Evolutionary conservation across 2,797 vertebrate species (phyloP).

Genomic region (Rhinatrema bivittatum): DNA sequence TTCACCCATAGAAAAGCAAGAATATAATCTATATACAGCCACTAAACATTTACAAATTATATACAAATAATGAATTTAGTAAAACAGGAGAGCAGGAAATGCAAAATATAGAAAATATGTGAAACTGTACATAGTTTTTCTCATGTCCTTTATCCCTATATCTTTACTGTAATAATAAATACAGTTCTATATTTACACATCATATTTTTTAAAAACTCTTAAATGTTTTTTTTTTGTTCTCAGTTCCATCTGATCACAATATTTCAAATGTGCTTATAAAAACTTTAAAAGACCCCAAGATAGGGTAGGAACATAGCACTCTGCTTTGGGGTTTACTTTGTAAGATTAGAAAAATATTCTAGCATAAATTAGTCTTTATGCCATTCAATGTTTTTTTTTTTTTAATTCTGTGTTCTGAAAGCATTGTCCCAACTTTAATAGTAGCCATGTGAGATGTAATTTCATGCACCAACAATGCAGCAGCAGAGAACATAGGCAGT

Average conservation of each 20-base stretch:
- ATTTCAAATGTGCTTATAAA: constrained; percentile 63
- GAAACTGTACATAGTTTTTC: constrained; percentile 58
- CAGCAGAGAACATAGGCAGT: constrained; percentile 36
- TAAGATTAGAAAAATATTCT: constrained; percentile 32
- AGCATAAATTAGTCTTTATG: constrained; percentile 31
- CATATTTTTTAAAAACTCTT: constrained; percentile 56
- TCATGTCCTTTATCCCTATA: constrained; percentile 43
- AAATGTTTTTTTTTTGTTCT: constrained; percentile 56
- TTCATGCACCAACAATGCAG: constrained; percentile 35
- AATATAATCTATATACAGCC: constrained; percentile 64
- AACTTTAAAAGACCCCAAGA: constrained; percentile 41
- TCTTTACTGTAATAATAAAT: constrained; percentile 68
- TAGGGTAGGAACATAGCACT: too few relatives aligned
- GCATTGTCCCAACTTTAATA: constrained; percentile 44
- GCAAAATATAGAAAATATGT: constrained; percentile 48
- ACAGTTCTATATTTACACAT: constrained; percentile 75
- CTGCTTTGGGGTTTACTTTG: constrained; percentile 34
- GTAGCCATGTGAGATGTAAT: constrained; percentile 31
- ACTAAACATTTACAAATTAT: constrained; percentile 66
- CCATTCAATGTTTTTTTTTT: constrained; percentile 34
- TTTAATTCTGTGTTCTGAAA: constrained; percentile 41
- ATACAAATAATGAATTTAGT: constrained; percentile 54
- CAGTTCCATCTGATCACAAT: constrained; percentile 62
- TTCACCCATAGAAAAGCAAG: constrained; percentile 61
- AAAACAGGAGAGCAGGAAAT: constrained; percentile 38